phyloP scores from a whole-genome alignment of 2,888 invertebrate genomes.

The Hartigia nigra region DNA sequence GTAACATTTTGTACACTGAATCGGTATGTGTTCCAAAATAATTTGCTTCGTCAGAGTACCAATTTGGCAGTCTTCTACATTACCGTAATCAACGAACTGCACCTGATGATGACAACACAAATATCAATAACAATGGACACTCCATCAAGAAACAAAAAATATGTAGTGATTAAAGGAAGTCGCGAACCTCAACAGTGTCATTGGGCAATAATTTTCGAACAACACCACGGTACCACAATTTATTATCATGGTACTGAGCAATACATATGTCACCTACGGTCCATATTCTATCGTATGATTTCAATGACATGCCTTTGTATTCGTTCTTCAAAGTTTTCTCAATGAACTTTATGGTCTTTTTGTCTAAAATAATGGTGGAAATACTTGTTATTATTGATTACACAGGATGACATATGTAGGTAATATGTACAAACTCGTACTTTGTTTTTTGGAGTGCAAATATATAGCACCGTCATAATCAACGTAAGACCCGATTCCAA shows the following conservation, averaged over 20 bases:
- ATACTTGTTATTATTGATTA: background rate
- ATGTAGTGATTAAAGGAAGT: background rate
- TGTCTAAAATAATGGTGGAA: constrained; percentile 34
- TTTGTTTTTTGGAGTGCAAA: constrained; percentile 57
- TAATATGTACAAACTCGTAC: constrained; percentile 29
- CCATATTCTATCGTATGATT: constrained; percentile 70
- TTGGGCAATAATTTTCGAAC: constrained; percentile 67
- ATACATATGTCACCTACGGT: constrained; percentile 75
- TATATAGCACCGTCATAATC: constrained; percentile 67
- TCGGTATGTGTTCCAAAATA: constrained; percentile 74
- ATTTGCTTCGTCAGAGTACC: constrained; percentile 73
- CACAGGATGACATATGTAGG: background rate
- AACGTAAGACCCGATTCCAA: constrained; percentile 74
- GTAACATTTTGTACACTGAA: constrained; percentile 73
- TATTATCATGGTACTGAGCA: constrained; percentile 74
- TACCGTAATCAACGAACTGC: constrained; percentile 86
- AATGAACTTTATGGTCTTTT: constrained; percentile 65
- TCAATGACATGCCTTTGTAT: constrained; percentile 66
- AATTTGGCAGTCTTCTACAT: constrained; percentile 74
- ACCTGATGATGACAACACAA: constrained; percentile 61
- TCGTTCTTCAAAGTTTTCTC: constrained; percentile 67
- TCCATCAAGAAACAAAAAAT: constrained; percentile 8
- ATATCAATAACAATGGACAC: background rate
- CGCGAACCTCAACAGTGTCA: constrained; percentile 64
- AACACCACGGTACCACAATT: constrained; percentile 78